Evolutionary conservation across 1,140 invertebrate species (phyloP), one percentile per base, ranked within the genome.

Genomic region (Conus ventricosus): DNA sequence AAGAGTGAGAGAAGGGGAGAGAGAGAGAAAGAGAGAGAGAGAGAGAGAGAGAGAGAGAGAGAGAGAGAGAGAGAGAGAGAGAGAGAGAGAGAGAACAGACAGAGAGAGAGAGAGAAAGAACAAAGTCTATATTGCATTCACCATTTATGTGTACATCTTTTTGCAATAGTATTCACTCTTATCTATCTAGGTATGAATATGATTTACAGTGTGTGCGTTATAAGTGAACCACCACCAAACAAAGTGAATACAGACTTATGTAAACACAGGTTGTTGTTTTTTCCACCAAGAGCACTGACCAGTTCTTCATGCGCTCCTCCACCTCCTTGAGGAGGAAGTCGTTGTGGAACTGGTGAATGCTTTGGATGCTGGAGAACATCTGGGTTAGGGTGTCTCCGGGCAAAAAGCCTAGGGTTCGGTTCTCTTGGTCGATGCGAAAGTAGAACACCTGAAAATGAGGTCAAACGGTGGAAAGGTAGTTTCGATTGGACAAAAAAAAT

Each of bases 311-410:
- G 15, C 96, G 90, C 60, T 95, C 94, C 91, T 96, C 94, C 8
- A 96, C 92, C 90, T 96, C 94, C 13, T 96, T 96, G 5, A 96
- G 93, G 23, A 96, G 92, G 91, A 96, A 96, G 76, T 96, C 96
- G 88, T 96, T 95, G 91, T 96, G 96, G 83, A 96, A 95, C 88
- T 95, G 95, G 90, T 96, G 96, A 39, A 96, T 95, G 85, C 96
- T 96, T 88, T 96, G 96, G 82, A 96, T 95, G 92, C 96, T 96
- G 75, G 96, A 95, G 92, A 96, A 96, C 95, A 96, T 96, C 87
- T 96, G 95, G 23, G 94, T 95, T 75, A 96, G 93, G 10, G 95
- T 94, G 57, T 96, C 96, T 8, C 91, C 90, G 4, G 96, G 95
- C 87, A 96, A 95, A 92, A 96, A 95, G 39, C 92, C 91, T 57